Conservation (phyloP, 92 coral and sea anemone species). For the Isaurus tuberculatus region DNA sequence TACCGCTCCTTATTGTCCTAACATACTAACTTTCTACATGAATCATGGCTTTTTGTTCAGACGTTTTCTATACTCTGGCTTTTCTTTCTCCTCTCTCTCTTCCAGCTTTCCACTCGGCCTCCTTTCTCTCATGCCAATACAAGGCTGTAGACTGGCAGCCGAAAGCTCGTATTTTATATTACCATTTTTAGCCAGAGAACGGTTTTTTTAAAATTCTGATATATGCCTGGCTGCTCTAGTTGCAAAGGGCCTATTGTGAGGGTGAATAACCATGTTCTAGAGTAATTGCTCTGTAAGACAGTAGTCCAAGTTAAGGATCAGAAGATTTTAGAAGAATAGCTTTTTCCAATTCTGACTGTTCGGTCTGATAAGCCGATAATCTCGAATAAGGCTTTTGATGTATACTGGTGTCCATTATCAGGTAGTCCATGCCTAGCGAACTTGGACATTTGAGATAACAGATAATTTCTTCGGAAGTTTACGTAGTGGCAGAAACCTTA, state of each 20-base stretch:
- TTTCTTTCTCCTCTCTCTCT: not conserved
- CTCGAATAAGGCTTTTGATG: slow-evolving; percentile 3
- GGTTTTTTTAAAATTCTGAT: too few relatives aligned
- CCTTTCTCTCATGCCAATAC: not conserved
- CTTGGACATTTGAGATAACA: not conserved
- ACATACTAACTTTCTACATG: not conserved
- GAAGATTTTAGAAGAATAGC: not conserved
- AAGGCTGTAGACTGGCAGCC: not conserved
- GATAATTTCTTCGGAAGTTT: too few relatives aligned
- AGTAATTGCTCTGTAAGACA: not conserved
- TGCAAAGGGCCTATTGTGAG: too few relatives aligned
- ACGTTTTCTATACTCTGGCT: not conserved
- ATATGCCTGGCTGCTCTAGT: too few relatives aligned
- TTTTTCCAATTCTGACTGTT: not conserved
- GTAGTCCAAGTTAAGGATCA: not conserved
- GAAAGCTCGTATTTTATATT: too few relatives aligned
- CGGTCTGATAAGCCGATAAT: not conserved
- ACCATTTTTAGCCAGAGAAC: too few relatives aligned
- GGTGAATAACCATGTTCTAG: not conserved
- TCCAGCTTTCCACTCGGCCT: not conserved
- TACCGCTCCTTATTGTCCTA: not conserved
- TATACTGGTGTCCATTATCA: not conserved
- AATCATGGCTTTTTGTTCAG: not conserved
- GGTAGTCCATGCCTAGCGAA: not conserved
- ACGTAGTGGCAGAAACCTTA: too few relatives aligned